Conservation (phyloP, 2,797 vertebrate species). For the Fratercula arctica region DNA sequence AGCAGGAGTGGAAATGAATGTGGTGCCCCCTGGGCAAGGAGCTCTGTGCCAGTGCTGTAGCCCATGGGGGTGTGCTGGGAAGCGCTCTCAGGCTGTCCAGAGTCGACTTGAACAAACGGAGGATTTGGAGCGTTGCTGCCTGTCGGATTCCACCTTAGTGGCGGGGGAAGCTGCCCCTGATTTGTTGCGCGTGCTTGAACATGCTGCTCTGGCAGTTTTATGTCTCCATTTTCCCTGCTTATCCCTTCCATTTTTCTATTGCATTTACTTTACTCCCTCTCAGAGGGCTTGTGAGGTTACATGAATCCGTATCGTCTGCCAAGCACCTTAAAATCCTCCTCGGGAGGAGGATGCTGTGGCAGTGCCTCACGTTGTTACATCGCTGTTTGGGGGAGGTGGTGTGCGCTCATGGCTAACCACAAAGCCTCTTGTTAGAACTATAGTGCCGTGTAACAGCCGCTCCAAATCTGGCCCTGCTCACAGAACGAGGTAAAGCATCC, state of each 20-base stretch:
- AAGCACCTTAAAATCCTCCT: slow-evolving; percentile 15
- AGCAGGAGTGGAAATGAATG: background rate
- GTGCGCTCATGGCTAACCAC: background rate
- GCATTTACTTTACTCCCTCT: background rate
- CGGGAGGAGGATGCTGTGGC: background rate
- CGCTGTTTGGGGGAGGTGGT: background rate
- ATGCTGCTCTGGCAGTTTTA: background rate
- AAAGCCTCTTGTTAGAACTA: background rate
- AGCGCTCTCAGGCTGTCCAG: background rate
- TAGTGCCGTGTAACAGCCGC: accelerated
- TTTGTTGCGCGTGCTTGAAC: background rate
- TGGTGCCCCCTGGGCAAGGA: accelerated
- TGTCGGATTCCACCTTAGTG: background rate
- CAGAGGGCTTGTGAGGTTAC: background rate
- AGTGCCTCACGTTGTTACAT: background rate
- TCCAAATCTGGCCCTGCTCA: background rate
- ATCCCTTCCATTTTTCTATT: background rate
- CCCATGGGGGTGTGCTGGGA: background rate
- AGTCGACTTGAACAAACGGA: background rate
- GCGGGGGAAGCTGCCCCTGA: background rate
- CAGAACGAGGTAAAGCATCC: background rate
- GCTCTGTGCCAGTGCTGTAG: background rate
- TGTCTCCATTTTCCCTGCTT: background rate
- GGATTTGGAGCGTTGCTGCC: background rate
- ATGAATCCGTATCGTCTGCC: background rate